A percentile compares a stretch with the other conserved stretches of the same genome.
Evolutionary conservation across 2,113 vertebrate species (phyloP).

Genomic region (Mormoops blainvillei): DNA sequence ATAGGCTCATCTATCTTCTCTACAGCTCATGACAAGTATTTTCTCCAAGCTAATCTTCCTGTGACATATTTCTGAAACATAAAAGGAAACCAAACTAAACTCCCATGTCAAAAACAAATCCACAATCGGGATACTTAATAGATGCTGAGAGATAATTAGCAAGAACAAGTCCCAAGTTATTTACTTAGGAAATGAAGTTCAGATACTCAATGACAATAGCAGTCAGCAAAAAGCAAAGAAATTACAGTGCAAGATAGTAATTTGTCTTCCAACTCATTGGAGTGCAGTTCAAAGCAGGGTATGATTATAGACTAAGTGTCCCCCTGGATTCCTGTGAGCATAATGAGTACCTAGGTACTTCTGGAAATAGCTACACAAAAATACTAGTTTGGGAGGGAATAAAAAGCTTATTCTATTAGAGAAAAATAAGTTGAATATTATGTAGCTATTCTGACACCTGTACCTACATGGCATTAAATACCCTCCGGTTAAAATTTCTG

Average conservation of each 20-base stretch:
- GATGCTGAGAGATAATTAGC: neutral
- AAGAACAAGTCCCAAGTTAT: slow-evolving; percentile 13
- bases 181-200: slow-evolving; percentile 21
- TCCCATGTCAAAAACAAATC: slow-evolving; percentile 13
- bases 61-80: slow-evolving; percentile 33
- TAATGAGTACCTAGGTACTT: neutral
- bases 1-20: neutral
- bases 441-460: neutral
- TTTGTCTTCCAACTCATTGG: neutral
- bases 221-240: neutral
- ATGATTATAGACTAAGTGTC: neutral
- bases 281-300: neutral
- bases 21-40: neutral
- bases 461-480: neutral
- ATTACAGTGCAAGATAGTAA: neutral
- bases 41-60: slow-evolving; percentile 36
- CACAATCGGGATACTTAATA: slow-evolving; percentile 4
- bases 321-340: neutral
- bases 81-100: slow-evolving; percentile 7
- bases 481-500: neutral
- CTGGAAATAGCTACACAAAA: neutral
- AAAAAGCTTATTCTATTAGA: neutral
- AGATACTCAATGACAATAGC: neutral
- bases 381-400: neutral
- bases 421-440: neutral